These are phyloP conservation scores for Psittacula cyanocephala DNA, from an alignment of 2,113 vertebrate genomes.

Conservation along the genomic window DNA sequence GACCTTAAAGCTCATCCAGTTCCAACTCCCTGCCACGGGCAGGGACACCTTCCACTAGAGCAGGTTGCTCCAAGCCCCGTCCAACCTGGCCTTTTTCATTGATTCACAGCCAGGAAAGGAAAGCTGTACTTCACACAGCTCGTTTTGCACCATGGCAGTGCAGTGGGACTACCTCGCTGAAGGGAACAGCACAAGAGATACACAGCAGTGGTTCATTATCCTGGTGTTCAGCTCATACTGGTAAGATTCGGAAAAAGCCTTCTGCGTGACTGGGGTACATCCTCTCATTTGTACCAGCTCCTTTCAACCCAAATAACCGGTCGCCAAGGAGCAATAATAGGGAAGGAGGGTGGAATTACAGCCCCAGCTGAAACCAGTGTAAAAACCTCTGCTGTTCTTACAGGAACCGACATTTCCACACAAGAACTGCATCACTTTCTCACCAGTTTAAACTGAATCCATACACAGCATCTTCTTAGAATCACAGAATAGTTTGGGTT, in stretches of 20 bases:
- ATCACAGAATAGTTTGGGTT: background rate
- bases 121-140: background rate
- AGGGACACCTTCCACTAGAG: background rate
- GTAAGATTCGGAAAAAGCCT: background rate
- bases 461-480: background rate
- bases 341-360: background rate
- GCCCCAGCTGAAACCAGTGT: background rate
- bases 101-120: background rate
- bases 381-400: background rate
- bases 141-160: fast-evolving
- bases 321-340: fast-evolving
- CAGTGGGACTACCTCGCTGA: background rate
- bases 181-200: background rate
- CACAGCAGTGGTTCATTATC: fast-evolving
- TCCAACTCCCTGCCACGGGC: background rate
- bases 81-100: background rate
- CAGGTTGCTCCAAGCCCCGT: background rate
- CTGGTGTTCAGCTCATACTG: fast-evolving
- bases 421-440: background rate
- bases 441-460: background rate
- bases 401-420: background rate
- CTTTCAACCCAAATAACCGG: background rate
- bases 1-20: background rate
- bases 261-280: background rate
- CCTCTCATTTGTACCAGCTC: background rate